Conservation (phyloP, 2,113 vertebrate genomes). For the Sylvia atricapilla region DNA sequence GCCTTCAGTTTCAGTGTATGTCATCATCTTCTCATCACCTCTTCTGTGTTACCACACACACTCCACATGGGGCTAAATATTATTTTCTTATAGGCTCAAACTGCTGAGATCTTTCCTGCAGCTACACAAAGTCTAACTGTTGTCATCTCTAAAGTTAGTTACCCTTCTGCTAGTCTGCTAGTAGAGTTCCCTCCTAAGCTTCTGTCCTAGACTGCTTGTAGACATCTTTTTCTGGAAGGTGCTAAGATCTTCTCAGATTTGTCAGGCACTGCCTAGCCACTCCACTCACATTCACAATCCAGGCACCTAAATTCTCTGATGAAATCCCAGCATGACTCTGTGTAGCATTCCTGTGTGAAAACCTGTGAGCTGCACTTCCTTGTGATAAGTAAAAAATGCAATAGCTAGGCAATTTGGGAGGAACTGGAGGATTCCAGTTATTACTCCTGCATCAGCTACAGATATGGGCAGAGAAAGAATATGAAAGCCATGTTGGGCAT, state of each 20-base stretch:
- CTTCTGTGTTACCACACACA: background rate
- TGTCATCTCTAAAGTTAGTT: background rate
- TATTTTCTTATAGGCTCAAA: background rate
- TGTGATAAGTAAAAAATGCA: background rate
- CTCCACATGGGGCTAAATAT: background rate
- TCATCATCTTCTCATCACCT: background rate
- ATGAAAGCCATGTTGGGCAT: background rate
- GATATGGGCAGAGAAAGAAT: background rate
- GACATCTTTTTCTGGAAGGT: constrained; percentile 16
- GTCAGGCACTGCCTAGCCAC: background rate
- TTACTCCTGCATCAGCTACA: background rate
- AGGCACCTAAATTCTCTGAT: background rate
- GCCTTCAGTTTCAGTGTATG: background rate
- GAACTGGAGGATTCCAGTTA: background rate
- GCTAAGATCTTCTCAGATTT: background rate
- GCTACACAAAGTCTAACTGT: background rate
- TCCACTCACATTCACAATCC: background rate
- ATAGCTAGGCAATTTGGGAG: background rate
- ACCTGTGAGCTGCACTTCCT: background rate
- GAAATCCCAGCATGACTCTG: background rate
- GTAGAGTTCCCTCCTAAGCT: background rate
- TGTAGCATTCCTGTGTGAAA: background rate
- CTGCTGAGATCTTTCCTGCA: background rate
- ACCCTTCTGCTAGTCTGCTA: background rate
- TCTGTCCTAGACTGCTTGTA: background rate